Evolutionary conservation across 2,888 invertebrate genomes (phyloP), one percentile per base, ranked within the genome.

Genomic region (Clivina fossor): DNA sequence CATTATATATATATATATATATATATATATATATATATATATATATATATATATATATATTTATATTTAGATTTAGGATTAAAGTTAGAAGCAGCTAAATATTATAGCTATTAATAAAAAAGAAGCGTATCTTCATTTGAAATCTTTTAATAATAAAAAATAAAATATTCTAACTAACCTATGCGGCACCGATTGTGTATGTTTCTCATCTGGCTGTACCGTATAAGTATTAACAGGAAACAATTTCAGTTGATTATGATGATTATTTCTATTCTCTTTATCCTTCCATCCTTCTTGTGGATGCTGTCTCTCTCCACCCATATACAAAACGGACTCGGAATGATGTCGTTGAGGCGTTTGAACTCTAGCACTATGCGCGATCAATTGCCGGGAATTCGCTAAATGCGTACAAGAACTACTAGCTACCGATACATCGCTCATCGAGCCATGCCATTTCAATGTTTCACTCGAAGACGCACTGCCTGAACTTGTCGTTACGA

Each of bases 321-420:
- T 80, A 66, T 86, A 86, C 35, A 86, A 73, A 18, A 88, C 85
- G 66, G 86, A 86, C 71, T 88, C 88, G 43, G 87, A 87, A 66
- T 86, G 83, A 70, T 88, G 88, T 53, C 87, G 78, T 71, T 89
- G 87, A 8, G 88, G 88, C 38, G 86, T 85, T 66, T 84, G 82
- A 18, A 90, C 88, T 57, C 86, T 76, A 24, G 88, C 84, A 66
- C 88, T 88, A 66, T 88, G 89, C 35, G 83, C 88, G 60, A 89
- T 87, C 58, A 84, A 75, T 66, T 85, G 86, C 61, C 78, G 74
- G 50, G 77, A 73, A 62, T 74, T 77, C 73, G 72, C 63, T 60
- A 67, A 74, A 74, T 72, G 78, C 66, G 70, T 78, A 72, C 67
- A 78, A 69, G 68, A 75, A 70, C 79, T 78, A 63, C 81, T 81